Conservation (phyloP, 2,797 vertebrate genomes). For the Yasuhikotakia modesta region DNA sequence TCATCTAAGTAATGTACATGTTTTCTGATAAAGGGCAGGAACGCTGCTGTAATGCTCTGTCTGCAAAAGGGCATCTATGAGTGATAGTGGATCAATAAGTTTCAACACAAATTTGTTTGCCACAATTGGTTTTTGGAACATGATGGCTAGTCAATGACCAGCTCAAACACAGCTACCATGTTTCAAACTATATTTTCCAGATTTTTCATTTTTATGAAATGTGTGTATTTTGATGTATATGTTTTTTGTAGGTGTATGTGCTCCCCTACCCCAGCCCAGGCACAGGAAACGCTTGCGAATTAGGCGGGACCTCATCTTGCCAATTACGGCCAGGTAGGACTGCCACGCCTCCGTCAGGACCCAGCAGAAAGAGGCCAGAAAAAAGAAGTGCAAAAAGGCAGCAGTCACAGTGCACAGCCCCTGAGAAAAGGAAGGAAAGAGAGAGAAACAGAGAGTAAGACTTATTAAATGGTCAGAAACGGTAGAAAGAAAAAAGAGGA, state of each 20-base stretch:
- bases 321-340: slow-evolving; percentile 96
- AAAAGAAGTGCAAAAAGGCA: slow-evolving; percentile 98
- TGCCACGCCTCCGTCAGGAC: slow-evolving; percentile 99
- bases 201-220: too few species aligned
- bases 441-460: neutral
- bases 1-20: neutral
- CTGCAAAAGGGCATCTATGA: slow-evolving; percentile 70
- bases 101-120: slow-evolving; percentile 58
- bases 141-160: neutral
- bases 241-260: slow-evolving; percentile 1
- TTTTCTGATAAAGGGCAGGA: neutral
- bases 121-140: neutral
- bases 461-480: neutral
- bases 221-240: neutral
- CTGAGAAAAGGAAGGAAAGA: slow-evolving; percentile 66
- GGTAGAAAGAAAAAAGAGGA: neutral
- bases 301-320: slow-evolving; percentile 94
- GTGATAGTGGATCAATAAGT: slow-evolving; percentile 72
- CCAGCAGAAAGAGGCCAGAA: slow-evolving; percentile 99
- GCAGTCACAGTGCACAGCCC: slow-evolving; percentile 95
- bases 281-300: slow-evolving; percentile 98
- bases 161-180: neutral
- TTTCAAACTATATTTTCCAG: neutral
- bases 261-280: slow-evolving; percentile 94
- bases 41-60: slow-evolving; percentile 53